A percentile compares a stretch with the other conserved stretches of the same genome.
Evolutionary conservation across 2,888 invertebrate genomes (phyloP).

Genomic region (Noctua comes): DNA sequence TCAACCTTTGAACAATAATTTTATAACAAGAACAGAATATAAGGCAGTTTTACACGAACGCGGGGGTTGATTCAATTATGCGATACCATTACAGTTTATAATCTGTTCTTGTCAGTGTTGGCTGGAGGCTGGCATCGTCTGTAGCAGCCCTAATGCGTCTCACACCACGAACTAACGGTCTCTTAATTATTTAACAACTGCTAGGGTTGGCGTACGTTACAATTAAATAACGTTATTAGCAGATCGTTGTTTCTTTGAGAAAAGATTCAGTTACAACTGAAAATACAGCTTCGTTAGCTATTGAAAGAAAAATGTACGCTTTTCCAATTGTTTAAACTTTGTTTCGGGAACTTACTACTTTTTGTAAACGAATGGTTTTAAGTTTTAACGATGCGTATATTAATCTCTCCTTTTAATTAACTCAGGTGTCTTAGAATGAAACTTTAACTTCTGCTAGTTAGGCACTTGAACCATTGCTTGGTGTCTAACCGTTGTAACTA

Average conservation of each 20-base stretch:
- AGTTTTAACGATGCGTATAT: background rate
- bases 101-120: conserved; percentile 48
- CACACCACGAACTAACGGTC: conserved; percentile 80
- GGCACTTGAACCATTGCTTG: background rate
- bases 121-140: conserved; percentile 46
- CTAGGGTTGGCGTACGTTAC: conserved; percentile 39
- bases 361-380: background rate
- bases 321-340: background rate
- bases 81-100: conserved; percentile 62
- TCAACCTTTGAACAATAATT: conserved; percentile 18
- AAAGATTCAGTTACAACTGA: background rate
- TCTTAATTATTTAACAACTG: conserved; percentile 84
- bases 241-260: conserved; percentile 13
- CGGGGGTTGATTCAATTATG: conserved; percentile 58
- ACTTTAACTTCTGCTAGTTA: background rate
- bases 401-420: background rate
- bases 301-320: background rate
- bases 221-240: conserved; percentile 27
- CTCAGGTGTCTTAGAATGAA: background rate
- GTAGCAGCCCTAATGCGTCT: conserved; percentile 80
- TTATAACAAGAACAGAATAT: conserved; percentile 26
- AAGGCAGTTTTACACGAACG: conserved; percentile 42
- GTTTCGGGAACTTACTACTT: background rate
- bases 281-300: conserved; percentile 2
- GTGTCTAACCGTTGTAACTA: background rate